These are phyloP conservation scores for Tetramorium alpestre DNA, from an alignment of 1,140 invertebrate genomes.

Conservation along the genomic window DNA sequence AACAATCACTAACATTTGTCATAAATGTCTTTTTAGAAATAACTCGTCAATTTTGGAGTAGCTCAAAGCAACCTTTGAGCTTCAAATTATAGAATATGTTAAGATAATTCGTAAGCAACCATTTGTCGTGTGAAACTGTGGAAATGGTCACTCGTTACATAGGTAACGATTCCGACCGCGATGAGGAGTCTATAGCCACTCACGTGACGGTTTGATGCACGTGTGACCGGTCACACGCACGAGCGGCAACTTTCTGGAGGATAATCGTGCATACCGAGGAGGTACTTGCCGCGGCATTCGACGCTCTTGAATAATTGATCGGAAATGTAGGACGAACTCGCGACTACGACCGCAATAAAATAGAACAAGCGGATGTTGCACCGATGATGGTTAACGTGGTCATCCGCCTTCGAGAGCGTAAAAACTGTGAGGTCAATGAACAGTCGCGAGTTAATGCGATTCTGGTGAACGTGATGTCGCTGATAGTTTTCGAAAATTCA, in stretches of 20 bases:
- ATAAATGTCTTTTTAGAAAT: not conserved
- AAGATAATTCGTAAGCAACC: not conserved
- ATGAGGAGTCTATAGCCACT: conserved; percentile 53
- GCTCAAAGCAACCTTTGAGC: not conserved
- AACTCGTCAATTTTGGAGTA: not conserved
- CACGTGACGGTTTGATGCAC: conserved; percentile 63
- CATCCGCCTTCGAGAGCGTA: conserved; percentile 26
- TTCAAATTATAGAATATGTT: not conserved
- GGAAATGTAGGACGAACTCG: conserved; percentile 77
- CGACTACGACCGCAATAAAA: conserved; percentile 65
- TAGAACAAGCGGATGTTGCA: conserved; percentile 55
- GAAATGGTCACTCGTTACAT: conserved; percentile 69
- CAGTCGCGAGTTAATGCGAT: conserved; percentile 37
- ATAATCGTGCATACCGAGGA: conserved; percentile 18
- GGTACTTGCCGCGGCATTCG: conserved; percentile 41
- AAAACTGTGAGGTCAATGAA: conserved; percentile 61
- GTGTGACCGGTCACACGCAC: conserved; percentile 63
- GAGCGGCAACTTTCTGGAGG: conserved; percentile 37
- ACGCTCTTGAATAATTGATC: conserved; percentile 77
- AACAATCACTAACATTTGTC: not conserved
- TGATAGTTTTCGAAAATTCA: conserved; percentile 5
- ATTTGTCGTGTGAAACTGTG: conserved; percentile 36
- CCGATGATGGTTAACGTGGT: conserved; percentile 35
- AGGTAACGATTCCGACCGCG: conserved; percentile 64
- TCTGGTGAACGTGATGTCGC: conserved; percentile 16